Percentiles rank a stretch among this genome's conserved stretches.
These are phyloP conservation scores for Gorsachius goisagi DNA, from an alignment of 2,113 vertebrate genomes.

Conservation along the genomic window DNA sequence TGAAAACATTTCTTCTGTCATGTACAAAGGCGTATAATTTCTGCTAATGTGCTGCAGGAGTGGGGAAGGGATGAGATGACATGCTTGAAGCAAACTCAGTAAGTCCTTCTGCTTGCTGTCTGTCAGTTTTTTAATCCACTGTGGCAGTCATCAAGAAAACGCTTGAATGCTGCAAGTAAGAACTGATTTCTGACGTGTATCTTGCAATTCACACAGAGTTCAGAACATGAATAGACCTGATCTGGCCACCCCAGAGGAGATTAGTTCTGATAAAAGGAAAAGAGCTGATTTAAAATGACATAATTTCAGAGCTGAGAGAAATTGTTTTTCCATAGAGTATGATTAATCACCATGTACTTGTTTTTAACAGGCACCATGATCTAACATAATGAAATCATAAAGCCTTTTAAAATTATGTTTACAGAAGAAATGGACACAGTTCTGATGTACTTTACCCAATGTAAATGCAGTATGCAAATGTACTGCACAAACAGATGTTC, in stretches of 20 bases:
- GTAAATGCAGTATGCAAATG: not conserved
- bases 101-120: not conserved
- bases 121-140: not conserved
- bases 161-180: not conserved
- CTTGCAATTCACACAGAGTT: not conserved
- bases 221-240: conserved; percentile 44
- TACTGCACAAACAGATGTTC: not conserved
- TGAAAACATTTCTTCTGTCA: not conserved
- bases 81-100: not conserved
- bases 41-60: not conserved
- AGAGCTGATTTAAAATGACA: not conserved
- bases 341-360: not conserved
- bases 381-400: not conserved
- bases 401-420: not conserved
- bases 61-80: not conserved
- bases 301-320: not conserved
- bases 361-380: not conserved
- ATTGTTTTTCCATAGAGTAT: not conserved
- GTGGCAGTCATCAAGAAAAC: not conserved
- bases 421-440: not conserved
- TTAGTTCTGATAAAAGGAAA: not conserved
- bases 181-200: conserved; percentile 4
- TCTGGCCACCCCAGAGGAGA: not conserved
- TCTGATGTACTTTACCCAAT: not conserved
- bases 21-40: not conserved